Percentiles rank a stretch among this genome's conserved stretches.
Evolutionary conservation across 2,888 invertebrate species (phyloP).

Genomic region (Halictus quadricinctus): DNA sequence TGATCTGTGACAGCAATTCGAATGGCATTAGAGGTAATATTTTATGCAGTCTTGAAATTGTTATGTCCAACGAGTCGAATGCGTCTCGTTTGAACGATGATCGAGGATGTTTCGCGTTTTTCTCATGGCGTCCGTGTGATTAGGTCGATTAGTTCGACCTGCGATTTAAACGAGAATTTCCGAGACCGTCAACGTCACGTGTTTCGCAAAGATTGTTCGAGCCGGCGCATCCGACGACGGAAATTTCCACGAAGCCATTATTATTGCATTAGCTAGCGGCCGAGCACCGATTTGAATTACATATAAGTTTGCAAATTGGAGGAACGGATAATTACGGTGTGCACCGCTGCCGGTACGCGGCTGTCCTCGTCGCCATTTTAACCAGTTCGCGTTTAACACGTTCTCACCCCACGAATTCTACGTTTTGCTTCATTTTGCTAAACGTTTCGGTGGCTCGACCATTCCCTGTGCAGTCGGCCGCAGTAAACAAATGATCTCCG

Average conservation of each 20-base stretch:
- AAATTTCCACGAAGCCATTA: constrained; percentile 69
- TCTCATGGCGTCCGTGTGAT: not conserved
- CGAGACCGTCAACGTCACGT: constrained; percentile 40
- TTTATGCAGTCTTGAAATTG: not conserved
- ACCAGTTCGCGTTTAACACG: constrained; percentile 6
- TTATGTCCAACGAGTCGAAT: not conserved
- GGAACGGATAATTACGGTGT: constrained; percentile 69
- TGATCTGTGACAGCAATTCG: not conserved
- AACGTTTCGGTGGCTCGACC: not conserved
- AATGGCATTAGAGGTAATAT: not conserved
- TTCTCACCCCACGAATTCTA: not conserved
- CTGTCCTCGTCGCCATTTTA: constrained; percentile 37
- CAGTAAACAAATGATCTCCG: not conserved
- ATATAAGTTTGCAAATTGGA: constrained; percentile 66
- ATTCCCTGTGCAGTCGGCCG: too few relatives aligned
- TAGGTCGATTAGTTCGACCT: constrained; percentile 19
- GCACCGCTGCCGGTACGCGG: constrained; percentile 41
- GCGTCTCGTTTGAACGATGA: not conserved
- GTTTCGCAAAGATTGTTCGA: constrained; percentile 46
- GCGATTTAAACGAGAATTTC: constrained; percentile 33
- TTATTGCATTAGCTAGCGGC: constrained; percentile 69
- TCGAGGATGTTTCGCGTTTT: not conserved
- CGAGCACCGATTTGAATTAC: constrained; percentile 64
- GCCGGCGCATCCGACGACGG: constrained; percentile 39
- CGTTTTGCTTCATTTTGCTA: not conserved